Evolutionary conservation across 1,140 invertebrate species (phyloP).

Genomic region (Eueides isabella): DNA sequence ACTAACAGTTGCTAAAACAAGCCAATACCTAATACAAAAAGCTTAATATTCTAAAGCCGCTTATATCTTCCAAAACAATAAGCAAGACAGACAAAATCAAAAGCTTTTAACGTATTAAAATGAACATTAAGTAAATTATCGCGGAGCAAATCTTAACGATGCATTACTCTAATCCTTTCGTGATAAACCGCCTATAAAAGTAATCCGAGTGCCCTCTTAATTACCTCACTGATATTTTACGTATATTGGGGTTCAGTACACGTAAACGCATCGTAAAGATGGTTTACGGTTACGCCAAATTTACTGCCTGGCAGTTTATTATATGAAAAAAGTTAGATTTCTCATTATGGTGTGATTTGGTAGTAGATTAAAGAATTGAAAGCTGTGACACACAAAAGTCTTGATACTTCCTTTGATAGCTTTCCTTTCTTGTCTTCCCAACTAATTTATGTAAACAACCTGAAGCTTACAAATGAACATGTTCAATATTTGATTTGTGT

Average conservation of each 20-base stretch:
- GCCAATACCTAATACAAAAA: not conserved
- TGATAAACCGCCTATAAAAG: conserved; percentile 32
- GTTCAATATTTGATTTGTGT: too few relatives aligned
- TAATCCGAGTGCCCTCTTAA: conserved; percentile 40
- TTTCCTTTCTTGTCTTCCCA: too few relatives aligned
- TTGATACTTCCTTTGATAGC: too few relatives aligned
- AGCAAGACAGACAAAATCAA: not conserved
- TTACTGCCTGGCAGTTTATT: conserved; percentile 40
- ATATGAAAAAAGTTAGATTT: conserved; percentile 8
- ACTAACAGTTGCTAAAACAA: not conserved
- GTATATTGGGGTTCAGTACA: conserved; percentile 37
- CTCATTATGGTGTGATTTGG: not conserved
- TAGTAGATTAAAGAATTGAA: not conserved
- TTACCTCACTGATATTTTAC: conserved; percentile 40
- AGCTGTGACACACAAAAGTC: too few relatives aligned
- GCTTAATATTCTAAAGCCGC: conserved; percentile 1
- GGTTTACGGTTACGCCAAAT: conserved; percentile 41
- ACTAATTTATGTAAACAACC: too few relatives aligned
- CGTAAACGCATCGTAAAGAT: conserved; percentile 44
- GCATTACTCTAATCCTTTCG: conserved; percentile 33
- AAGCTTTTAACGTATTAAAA: not conserved
- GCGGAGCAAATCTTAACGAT: conserved; percentile 7
- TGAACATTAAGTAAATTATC: conserved; percentile 11
- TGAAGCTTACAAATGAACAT: too few relatives aligned
- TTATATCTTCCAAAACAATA: conserved; percentile 1